These are phyloP conservation scores for Rutpela maculata DNA, from an alignment of 2,888 invertebrate genomes.

Conservation along the genomic window DNA sequence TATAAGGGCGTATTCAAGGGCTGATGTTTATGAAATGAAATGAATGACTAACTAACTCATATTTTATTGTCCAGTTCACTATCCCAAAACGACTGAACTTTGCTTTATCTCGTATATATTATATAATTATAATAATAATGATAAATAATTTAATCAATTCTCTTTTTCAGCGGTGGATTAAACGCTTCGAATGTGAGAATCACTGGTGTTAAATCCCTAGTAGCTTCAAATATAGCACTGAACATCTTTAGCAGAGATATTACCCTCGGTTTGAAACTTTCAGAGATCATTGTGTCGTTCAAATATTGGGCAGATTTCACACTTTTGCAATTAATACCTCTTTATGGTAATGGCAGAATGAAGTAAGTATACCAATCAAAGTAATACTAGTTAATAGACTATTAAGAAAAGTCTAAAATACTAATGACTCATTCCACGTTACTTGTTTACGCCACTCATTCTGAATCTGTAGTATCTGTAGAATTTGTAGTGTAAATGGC, in stretches of 20 bases:
- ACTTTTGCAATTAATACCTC: conserved; percentile 53
- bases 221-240: conserved; percentile 47
- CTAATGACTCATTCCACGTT: no score
- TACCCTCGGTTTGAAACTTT: conserved; percentile 53
- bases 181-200: conserved; percentile 46
- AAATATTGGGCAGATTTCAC: conserved; percentile 52
- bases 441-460: no score
- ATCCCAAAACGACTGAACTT: no score
- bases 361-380: conserved; percentile 48
- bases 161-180: conserved; percentile 55
- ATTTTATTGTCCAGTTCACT: no score
- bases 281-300: conserved; percentile 46
- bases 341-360: conserved; percentile 55
- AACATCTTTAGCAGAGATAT: conserved; percentile 42
- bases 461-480: no score
- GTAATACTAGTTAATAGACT: no score
- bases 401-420: no score
- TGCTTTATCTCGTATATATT: no score
- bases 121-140: neutral
- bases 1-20: no score
- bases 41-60: no score
- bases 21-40: no score
- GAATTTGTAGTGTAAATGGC: no score
- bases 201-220: conserved; percentile 49
- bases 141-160: neutral